Evolutionary conservation across 2,888 invertebrate genomes (phyloP).

Genomic region (Hydroisotoma schaefferi): DNA sequence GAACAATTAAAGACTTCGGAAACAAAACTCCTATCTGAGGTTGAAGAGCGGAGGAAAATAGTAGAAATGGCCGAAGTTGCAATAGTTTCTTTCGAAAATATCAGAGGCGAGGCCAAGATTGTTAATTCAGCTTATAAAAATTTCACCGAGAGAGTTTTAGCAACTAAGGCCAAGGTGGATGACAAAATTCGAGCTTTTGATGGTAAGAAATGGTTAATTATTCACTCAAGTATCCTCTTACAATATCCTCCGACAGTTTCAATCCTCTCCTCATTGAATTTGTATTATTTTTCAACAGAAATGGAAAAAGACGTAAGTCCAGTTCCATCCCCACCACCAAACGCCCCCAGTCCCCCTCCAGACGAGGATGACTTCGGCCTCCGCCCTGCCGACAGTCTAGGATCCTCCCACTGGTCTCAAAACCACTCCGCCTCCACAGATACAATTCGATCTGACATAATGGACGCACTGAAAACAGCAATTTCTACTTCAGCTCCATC

Average conservation of each 20-base stretch:
- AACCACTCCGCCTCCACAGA: background rate
- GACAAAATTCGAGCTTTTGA: conserved; percentile 70
- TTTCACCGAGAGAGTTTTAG: conserved; percentile 82
- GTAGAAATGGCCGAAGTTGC: conserved; percentile 46
- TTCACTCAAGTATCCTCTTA: background rate
- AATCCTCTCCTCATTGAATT: background rate
- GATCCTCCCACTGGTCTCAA: background rate
- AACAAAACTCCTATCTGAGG: conserved; percentile 42
- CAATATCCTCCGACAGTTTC: background rate
- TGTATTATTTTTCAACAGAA: conserved; percentile 22
- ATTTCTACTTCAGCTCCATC: background rate
- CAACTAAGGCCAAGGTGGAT: conserved; percentile 78
- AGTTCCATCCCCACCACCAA: conserved; percentile 43
- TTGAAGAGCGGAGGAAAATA: conserved; percentile 46
- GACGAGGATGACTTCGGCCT: conserved; percentile 33
- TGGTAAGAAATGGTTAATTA: conserved; percentile 39
- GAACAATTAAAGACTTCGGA: conserved; percentile 43
- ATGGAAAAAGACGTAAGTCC: conserved; percentile 46
- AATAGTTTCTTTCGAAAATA: conserved; percentile 47
- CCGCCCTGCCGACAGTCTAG: conserved; percentile 16
- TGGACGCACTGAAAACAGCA: conserved; percentile 11
- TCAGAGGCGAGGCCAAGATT: conserved; percentile 46
- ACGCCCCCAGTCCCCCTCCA: conserved; percentile 40
- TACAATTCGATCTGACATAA: conserved; percentile 5
- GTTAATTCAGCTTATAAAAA: conserved; percentile 73